phyloP scores from a whole-genome alignment of 2,113 vertebrate genomes.

The Pagrus major region DNA sequence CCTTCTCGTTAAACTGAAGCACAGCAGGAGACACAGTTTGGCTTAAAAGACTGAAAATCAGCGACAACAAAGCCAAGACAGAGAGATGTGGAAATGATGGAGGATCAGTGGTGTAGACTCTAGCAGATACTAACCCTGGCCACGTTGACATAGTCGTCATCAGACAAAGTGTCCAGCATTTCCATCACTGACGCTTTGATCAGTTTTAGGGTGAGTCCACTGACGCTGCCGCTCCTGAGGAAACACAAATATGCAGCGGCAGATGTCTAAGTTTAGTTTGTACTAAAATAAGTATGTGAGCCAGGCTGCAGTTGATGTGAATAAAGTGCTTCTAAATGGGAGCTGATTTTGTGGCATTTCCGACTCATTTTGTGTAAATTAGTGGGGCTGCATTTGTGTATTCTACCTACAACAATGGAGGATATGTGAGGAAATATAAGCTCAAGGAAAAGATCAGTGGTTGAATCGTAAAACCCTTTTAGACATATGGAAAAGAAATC shows the following conservation, averaged over 20 bases:
- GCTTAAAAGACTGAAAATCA: neutral
- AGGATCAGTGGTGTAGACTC: neutral
- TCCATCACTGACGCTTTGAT: constrained; percentile 98
- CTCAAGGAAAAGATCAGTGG: neutral
- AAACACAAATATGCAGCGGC: constrained; percentile 8
- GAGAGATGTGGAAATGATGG: neutral
- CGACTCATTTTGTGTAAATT: constrained; percentile 5
- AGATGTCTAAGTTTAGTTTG: neutral
- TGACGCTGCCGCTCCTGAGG: constrained; percentile 96
- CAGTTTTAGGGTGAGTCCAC: constrained; percentile 96
- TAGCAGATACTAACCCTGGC: constrained; percentile 76
- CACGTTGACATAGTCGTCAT: constrained; percentile 87
- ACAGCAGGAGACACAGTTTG: constrained; percentile 16
- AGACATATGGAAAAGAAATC: neutral
- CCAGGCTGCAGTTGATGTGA: neutral
- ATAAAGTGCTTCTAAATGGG: neutral
- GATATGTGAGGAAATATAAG: neutral
- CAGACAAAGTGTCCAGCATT: constrained; percentile 97
- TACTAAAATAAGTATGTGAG: neutral
- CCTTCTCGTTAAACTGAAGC: constrained; percentile 96
- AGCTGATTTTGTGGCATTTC: neutral
- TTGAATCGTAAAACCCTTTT: neutral
- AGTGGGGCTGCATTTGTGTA: neutral
- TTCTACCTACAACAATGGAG: neutral
- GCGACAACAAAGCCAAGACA: neutral